Conservation (phyloP, 2,797 vertebrate genomes). For the Cynopterus sphinx region DNA sequence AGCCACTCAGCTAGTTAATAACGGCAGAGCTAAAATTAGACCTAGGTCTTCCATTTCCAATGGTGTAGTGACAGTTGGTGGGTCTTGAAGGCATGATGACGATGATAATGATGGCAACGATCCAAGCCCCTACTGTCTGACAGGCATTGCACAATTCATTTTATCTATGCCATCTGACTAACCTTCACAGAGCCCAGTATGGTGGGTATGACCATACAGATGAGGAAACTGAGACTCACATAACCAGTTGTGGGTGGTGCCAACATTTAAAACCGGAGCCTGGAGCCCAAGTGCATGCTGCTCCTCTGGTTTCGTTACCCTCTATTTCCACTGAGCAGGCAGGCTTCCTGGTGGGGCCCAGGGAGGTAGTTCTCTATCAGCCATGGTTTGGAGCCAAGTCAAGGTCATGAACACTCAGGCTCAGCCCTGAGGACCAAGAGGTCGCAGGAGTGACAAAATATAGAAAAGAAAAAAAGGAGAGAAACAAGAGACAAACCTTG, state of each 20-base stretch:
- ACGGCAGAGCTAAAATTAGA: neutral
- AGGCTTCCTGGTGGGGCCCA: neutral
- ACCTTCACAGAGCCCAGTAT: neutral
- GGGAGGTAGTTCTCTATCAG: neutral
- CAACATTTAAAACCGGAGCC: neutral
- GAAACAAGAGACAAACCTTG: neutral
- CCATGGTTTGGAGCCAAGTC: constrained; percentile 24
- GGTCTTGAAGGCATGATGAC: neutral
- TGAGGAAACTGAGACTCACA: neutral
- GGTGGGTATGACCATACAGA: neutral
- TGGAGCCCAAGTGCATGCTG: neutral
- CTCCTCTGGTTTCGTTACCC: neutral
- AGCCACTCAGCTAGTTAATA: neutral
- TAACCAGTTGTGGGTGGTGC: neutral
- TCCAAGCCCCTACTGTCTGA: neutral
- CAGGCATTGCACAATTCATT: neutral
- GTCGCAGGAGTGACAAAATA: neutral
- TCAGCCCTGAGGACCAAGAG: neutral
- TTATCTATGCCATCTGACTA: neutral
- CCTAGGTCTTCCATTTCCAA: neutral
- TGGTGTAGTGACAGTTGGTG: neutral
- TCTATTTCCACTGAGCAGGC: neutral
- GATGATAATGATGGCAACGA: neutral
- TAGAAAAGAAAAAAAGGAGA: neutral
- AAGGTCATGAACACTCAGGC: neutral